Conservation (phyloP, 2,113 vertebrate species). For the Xenus cinereus region DNA sequence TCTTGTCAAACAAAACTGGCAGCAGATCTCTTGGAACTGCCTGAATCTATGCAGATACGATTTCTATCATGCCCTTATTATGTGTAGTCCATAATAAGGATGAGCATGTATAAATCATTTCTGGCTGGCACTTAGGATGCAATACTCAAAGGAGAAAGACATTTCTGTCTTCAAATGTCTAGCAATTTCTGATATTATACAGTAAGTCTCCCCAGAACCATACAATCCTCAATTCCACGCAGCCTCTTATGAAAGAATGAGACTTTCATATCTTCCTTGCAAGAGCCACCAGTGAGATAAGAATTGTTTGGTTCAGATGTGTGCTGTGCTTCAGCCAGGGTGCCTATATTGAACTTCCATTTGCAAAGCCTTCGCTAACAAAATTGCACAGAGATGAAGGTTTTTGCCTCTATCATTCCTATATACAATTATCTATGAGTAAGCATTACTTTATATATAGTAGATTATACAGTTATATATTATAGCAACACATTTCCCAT, state of each 20-base stretch:
- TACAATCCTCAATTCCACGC: slow-evolving; percentile 64
- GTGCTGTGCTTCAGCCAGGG: slow-evolving; percentile 30
- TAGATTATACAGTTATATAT: neutral
- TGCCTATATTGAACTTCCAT: slow-evolving; percentile 50
- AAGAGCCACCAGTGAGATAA: slow-evolving; percentile 60
- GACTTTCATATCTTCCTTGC: slow-evolving; percentile 65
- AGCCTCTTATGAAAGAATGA: slow-evolving; percentile 64
- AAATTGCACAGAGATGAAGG: slow-evolving; percentile 54
- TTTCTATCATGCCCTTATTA: slow-evolving; percentile 83
- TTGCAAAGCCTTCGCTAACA: slow-evolving; percentile 44
- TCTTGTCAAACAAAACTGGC: slow-evolving; percentile 83
- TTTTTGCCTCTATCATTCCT: neutral
- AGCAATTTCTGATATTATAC: slow-evolving; percentile 74
- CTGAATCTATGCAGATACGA: slow-evolving; percentile 83
- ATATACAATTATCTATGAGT: slow-evolving; percentile 25
- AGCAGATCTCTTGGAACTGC: slow-evolving; percentile 78
- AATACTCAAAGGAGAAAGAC: slow-evolving; percentile 78
- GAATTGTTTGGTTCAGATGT: neutral
- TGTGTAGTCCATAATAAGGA: slow-evolving; percentile 81
- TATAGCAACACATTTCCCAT: neutral
- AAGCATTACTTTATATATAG: slow-evolving; percentile 21
- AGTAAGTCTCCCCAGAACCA: slow-evolving; percentile 61
- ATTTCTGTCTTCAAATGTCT: slow-evolving; percentile 76
- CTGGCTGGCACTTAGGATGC: slow-evolving; percentile 77
- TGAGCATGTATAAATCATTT: slow-evolving; percentile 79